Evolutionary conservation across 2,797 vertebrate genomes (phyloP).

Genomic region (Psittacula derbiana): DNA sequence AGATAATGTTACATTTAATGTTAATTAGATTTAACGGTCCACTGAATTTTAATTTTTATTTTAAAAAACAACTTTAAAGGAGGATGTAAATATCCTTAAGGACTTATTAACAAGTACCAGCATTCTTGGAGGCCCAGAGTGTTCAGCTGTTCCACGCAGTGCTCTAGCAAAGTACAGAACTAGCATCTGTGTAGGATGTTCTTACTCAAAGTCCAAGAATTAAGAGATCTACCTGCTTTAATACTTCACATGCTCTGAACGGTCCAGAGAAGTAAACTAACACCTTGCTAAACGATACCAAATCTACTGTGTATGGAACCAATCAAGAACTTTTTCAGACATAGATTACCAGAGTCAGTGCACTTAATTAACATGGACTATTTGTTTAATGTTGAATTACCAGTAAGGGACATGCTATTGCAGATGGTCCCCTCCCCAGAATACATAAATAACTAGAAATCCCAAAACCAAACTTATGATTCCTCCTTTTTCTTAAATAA

Average conservation of each 20-base stretch:
- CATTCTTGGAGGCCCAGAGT: not conserved
- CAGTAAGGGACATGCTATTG: not conserved
- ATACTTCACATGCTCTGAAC: not conserved
- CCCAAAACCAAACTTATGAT: not conserved
- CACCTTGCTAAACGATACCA: not conserved
- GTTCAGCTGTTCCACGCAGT: not conserved
- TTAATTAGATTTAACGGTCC: not conserved
- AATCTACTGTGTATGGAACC: not conserved
- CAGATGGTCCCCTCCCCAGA: not conserved
- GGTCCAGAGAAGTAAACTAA: not conserved
- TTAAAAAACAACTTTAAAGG: not conserved
- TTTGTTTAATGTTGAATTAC: not conserved
- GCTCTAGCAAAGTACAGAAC: not conserved
- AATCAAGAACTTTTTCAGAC: not conserved
- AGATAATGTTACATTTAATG: constrained; percentile 3
- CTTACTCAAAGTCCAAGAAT: not conserved
- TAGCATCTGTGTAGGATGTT: not conserved
- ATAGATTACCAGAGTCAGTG: not conserved
- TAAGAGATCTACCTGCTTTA: not conserved
- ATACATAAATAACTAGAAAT: not conserved
- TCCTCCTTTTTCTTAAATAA: not conserved
- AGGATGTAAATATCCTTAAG: not conserved
- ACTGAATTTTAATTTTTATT: not conserved
- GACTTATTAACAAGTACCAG: not conserved
- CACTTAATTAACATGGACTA: not conserved